These are phyloP conservation scores for Okapia johnstoni DNA, from an alignment of 2,113 vertebrate species.

Conservation along the genomic window DNA sequence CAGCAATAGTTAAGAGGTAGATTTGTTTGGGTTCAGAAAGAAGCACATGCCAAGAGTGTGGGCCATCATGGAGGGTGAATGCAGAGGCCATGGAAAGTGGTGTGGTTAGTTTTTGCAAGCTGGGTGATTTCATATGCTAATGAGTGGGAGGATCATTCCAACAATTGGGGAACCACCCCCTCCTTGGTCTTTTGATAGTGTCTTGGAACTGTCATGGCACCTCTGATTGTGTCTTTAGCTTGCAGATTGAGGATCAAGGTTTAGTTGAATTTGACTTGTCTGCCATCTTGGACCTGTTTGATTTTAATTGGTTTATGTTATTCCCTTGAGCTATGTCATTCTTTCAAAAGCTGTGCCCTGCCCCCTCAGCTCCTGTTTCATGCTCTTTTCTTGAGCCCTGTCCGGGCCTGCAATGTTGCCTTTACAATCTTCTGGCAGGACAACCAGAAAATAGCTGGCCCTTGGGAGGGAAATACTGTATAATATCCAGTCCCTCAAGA, in stretches of 20 bases:
- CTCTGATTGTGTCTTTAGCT: not conserved
- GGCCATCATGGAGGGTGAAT: not conserved
- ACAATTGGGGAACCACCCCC: not conserved
- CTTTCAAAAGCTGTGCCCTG: not conserved
- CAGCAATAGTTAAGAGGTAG: not conserved
- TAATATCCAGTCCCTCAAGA: not conserved
- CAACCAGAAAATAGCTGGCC: not conserved
- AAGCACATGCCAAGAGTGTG: not conserved
- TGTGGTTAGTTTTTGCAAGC: not conserved
- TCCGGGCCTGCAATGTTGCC: not conserved
- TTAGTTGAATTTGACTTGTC: not conserved
- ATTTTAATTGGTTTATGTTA: not conserved
- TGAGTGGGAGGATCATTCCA: not conserved
- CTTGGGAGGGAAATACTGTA: not conserved
- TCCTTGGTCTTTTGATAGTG: not conserved
- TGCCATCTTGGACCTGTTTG: not conserved
- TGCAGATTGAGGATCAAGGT: not conserved
- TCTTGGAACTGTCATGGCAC: not conserved
- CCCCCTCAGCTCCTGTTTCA: not conserved
- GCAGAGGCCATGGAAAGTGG: not conserved
- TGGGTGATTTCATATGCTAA: not conserved
- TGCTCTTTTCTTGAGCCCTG: not conserved
- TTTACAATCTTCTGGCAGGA: fast-evolving
- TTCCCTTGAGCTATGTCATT: not conserved
- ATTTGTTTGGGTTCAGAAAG: not conserved